Evolutionary conservation across 2,888 invertebrate genomes (phyloP), one percentile per base, ranked within the genome.

Genomic region (Drosophila engyochracea): DNA sequence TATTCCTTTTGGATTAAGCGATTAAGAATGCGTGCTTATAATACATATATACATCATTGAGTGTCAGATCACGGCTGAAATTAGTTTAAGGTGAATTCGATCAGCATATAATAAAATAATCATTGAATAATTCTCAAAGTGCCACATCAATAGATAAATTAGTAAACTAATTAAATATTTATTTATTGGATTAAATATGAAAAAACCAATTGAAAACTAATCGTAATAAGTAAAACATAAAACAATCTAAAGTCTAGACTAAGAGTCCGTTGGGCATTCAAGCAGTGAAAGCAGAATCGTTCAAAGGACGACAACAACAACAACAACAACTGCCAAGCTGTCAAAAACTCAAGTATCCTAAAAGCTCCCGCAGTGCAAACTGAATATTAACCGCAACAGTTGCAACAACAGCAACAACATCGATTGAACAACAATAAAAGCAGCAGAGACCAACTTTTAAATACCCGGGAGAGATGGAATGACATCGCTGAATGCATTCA

Each of bases 401-500:
- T 47, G 44, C 44, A 52, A 3, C 12, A 39, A 22, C 30, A 25
- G 6, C 37, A 57, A 57, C 30, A 57, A 41, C 39, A 57, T 22
- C 28, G 31, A 25, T 31, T 28, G 1, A 52, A n/a, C 25, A 47
- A 47, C 33, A 49, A 25, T 19, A 37, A 16, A 30, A n/a, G 28
- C 25, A 39, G 28, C 52, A 37, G 54, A 52, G 53, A 59, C 39
- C 54, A 47, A 68, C 54, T 41, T 52, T 69, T 35, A 57, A 66
- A 70, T 54, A 55, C 60, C 41, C 58, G n/a, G 30, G 61, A 51
- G 64, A 62, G 53, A 63, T 64, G 47, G 22, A 39, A 49, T 61
- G 66, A 53, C 30, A 47, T 14, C 65, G 44, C 60, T 51, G 53
- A 69, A 67, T 78, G 61, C 61, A 74, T 74, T 68, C 63, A 68